These are phyloP conservation scores for Heliornis fulica DNA, from an alignment of 2,113 vertebrate genomes.

Conservation along the genomic window DNA sequence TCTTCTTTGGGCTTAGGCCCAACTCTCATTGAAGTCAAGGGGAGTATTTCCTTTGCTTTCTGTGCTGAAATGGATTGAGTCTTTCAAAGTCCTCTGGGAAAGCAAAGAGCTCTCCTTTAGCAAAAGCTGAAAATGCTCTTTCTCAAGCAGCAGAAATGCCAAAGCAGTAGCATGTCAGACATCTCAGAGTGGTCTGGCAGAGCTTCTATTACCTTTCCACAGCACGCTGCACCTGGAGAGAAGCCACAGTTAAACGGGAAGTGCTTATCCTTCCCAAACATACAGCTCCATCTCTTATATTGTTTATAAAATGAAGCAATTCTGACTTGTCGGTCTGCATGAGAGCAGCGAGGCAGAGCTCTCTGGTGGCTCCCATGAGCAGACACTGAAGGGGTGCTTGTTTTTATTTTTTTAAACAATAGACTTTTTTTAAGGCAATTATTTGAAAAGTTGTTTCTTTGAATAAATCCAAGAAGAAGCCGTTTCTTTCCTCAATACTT, in stretches of 20 bases:
- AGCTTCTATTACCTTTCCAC: background rate
- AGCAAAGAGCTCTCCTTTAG: background rate
- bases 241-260: background rate
- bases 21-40: background rate
- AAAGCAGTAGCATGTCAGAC: background rate
- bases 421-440: background rate
- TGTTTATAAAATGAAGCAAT: background rate
- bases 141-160: background rate
- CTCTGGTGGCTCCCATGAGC: conserved; percentile 22
- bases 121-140: background rate
- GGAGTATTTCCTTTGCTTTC: background rate
- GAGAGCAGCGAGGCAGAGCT: conserved; percentile 25
- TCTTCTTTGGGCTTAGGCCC: background rate
- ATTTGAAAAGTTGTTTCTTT: background rate
- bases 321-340: background rate
- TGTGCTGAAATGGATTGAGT: background rate
- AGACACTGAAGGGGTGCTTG: background rate
- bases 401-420: background rate
- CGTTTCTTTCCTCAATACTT: background rate
- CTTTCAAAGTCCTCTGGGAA: background rate
- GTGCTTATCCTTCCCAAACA: background rate
- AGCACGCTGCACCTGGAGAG: background rate
- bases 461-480: background rate
- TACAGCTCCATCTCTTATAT: background rate
- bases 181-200: background rate